Evolutionary conservation across 2,888 invertebrate species (phyloP).

Genomic region (Nyleta sp.): DNA sequence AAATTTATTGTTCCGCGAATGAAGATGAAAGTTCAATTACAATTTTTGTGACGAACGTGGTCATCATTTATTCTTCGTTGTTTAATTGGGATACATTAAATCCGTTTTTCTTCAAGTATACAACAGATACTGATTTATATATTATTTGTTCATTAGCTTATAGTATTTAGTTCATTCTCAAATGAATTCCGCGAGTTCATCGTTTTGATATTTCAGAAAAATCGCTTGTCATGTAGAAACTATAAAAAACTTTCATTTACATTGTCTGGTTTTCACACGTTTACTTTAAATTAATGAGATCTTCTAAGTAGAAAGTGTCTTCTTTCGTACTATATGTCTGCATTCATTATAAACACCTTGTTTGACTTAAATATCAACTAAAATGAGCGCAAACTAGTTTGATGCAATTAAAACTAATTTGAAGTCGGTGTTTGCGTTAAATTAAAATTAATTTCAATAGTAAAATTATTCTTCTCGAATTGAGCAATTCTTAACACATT

Average conservation of each 20-base stretch:
- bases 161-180: neutral
- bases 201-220: neutral
- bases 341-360: conserved; percentile 12
- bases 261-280: conserved; percentile 42
- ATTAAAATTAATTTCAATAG: too few species aligned
- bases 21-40: conserved; percentile 20
- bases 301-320: conserved; percentile 33
- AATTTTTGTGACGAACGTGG: neutral
- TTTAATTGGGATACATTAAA: neutral
- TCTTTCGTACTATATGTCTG: conserved; percentile 3
- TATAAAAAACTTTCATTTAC: conserved; percentile 36
- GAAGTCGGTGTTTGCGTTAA: too few species aligned
- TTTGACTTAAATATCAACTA: too few species aligned
- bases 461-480: too few species aligned
- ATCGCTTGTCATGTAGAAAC: neutral
- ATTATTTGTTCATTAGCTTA: neutral
- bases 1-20: conserved; percentile 30
- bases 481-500: too few species aligned
- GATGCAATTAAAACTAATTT: too few species aligned
- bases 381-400: too few species aligned
- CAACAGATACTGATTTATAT: too few species aligned
- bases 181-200: neutral
- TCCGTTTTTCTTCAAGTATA: too few species aligned
- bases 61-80: conserved; percentile 4
- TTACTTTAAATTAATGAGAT: conserved; percentile 31